Percentiles rank a stretch among this genome's conserved stretches.
Conservation (phyloP, 2,113 vertebrate species). For the Lophius piscatorius region DNA sequence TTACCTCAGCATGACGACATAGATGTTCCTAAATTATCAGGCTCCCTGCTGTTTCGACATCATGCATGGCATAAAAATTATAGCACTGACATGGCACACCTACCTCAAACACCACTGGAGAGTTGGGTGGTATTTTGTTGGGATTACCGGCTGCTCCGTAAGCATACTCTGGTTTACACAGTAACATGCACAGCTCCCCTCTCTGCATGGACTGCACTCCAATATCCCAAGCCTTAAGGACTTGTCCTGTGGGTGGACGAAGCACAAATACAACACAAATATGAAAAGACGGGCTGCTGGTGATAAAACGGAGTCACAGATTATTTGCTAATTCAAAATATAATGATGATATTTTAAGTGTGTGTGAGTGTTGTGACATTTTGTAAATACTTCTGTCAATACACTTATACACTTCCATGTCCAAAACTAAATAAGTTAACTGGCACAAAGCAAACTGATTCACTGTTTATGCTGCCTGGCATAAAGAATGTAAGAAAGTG, state of each 20-base stretch:
- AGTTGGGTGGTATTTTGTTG: slow-evolving; percentile 90
- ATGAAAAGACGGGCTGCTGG: not conserved
- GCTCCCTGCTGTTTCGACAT: not conserved
- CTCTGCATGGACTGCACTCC: slow-evolving; percentile 91
- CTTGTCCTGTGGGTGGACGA: slow-evolving; percentile 84
- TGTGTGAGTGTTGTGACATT: no score
- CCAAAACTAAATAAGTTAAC: no score
- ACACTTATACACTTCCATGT: no score
- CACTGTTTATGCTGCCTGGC: no score
- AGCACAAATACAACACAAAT: not conserved
- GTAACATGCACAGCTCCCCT: slow-evolving; percentile 89
- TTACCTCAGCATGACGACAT: no score
- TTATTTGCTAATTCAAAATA: no score
- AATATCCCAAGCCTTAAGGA: slow-evolving; percentile 95
- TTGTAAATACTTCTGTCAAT: no score
- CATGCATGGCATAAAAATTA: slow-evolving; percentile 14
- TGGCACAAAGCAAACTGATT: no score
- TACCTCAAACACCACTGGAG: slow-evolving; percentile 90
- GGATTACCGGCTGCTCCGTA: slow-evolving; percentile 89
- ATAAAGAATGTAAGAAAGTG: no score
- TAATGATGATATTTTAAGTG: no score
- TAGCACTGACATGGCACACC: slow-evolving; percentile 6
- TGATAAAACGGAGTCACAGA: not conserved
- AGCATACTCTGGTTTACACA: slow-evolving; percentile 91
- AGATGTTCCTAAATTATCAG: slow-evolving; percentile 21